Base-by-base conservation (phyloP, 2,113 vertebrate species). In the Epinephelus moara region DNA sequence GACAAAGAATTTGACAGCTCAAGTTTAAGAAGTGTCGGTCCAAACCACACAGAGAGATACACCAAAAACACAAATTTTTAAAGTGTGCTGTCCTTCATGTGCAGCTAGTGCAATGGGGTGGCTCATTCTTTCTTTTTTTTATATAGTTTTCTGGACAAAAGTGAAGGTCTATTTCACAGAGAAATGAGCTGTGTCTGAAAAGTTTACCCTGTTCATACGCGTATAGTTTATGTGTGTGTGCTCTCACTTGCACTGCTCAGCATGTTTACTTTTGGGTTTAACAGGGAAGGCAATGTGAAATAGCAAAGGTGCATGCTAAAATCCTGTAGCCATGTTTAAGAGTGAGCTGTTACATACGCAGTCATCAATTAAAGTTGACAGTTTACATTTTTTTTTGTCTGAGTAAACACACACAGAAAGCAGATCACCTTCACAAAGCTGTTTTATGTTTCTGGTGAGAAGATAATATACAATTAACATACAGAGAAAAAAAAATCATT, bases 181-280 rank as follows among this genome's bases (percentile, higher is more conserved):
- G 25, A 67, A 70, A 40, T 19, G 10, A 56, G 23, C 33, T 37
- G 49, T 50, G 49, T 50, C 19, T 78, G 1, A 15, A 25, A 25
- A 19, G 8, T 55, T 17, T 23, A 56, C 52, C n/a, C 11, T 56
- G 14, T 25, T 27, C 15, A 18, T 12, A 27, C 8, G 14, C 17
- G 10, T 21, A 2, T 4, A 21, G 17, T 30, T 21, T 45, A 21
- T 23, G 30, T 53, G 47, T 18, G 13, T 18, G 13, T 23, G 9
- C 69, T 72, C 3, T 12, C 18, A 57, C 8, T 18, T 27, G 30
- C 37, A 11, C 14, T 52, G 37, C 40, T 49, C 14, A 67, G n/a
- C 63, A 18, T 57, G 17, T 57, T 27, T 49, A 85, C 5, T 9
- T 70, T 17, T 59, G 66, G 7, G 33, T 67, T 70, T 30, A 64